Percentiles rank a stretch among this genome's conserved stretches.
Conservation (phyloP, 2,888 invertebrate species). For the Tanytarsus gracilentus region DNA sequence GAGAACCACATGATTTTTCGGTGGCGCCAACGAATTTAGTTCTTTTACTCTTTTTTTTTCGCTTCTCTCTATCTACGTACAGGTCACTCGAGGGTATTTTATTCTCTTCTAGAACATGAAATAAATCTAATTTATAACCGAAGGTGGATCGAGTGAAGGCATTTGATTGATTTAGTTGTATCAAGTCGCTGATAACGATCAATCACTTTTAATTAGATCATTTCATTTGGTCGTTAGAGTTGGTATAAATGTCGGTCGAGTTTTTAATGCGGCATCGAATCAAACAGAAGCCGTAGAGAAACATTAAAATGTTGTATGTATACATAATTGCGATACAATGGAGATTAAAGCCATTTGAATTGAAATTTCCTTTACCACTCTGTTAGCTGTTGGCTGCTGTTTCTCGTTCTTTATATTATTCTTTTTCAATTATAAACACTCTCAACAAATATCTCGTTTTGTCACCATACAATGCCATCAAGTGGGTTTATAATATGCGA, state of each 20-base stretch:
- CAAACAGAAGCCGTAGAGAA: background rate
- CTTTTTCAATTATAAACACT: too few relatives aligned
- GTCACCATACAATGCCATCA: slow-evolving; percentile 5
- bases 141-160: background rate
- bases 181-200: background rate
- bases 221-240: background rate
- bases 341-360: slow-evolving; percentile 19
- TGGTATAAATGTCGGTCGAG: too few relatives aligned
- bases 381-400: background rate
- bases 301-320: background rate
- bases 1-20: too few relatives aligned
- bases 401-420: background rate
- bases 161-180: slow-evolving; percentile 11
- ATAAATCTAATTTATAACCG: background rate
- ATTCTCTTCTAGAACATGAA: background rate
- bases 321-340: slow-evolving; percentile 20
- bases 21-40: too few relatives aligned
- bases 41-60: too few relatives aligned
- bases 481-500: slow-evolving; percentile 16
- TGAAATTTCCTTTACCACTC: slow-evolving; percentile 17
- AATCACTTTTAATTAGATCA: slow-evolving; percentile 20
- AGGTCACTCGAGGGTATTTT: background rate
- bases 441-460: background rate
- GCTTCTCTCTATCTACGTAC: too few relatives aligned
- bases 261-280: background rate